phyloP scores from a whole-genome alignment of 2,888 invertebrate genomes.

The Yponomeuta sedellus region DNA sequence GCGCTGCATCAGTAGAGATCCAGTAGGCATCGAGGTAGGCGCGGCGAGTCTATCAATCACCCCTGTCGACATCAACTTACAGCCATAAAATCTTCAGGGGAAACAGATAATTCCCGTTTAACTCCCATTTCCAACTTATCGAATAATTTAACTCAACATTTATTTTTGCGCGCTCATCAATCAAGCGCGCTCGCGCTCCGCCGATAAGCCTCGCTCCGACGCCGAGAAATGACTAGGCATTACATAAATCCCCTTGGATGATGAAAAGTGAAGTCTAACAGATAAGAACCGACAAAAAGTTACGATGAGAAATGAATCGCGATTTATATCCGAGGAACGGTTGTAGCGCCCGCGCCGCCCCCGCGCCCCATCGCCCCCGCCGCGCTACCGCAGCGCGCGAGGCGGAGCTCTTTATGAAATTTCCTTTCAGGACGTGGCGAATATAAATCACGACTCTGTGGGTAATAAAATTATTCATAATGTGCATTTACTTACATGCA shows the following conservation, averaged over 20 bases:
- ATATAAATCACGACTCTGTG: slow-evolving; percentile 28
- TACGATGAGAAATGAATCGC: slow-evolving; percentile 78
- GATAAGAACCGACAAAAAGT: slow-evolving; percentile 79
- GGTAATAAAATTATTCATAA: neutral
- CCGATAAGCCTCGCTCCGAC: slow-evolving; percentile 75
- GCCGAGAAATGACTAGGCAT: slow-evolving; percentile 79
- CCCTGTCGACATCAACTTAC: slow-evolving; percentile 61
- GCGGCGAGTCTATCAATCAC: slow-evolving; percentile 58
- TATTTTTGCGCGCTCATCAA: slow-evolving; percentile 78
- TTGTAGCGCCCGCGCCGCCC: slow-evolving; percentile 12
- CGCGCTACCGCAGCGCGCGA: slow-evolving; percentile 23
- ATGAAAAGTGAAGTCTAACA: slow-evolving; percentile 79
- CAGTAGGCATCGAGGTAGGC: neutral
- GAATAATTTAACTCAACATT: slow-evolving; percentile 79
- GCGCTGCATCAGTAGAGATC: slow-evolving; percentile 1
- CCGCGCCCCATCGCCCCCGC: slow-evolving; percentile 18
- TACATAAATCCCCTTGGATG: slow-evolving; percentile 78
- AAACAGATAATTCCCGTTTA: slow-evolving; percentile 78
- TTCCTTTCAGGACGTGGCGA: slow-evolving; percentile 24
- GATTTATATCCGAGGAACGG: slow-evolving; percentile 58
- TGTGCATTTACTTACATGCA: neutral
- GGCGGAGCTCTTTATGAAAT: slow-evolving; percentile 22
- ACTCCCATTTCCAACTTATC: slow-evolving; percentile 78
- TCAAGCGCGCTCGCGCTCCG: slow-evolving; percentile 71
- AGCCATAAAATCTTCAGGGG: slow-evolving; percentile 71